Evolutionary conservation across 2,113 vertebrate species (phyloP), one percentile per base, ranked within the genome.

Genomic region (Actenoides lindsayi): DNA sequence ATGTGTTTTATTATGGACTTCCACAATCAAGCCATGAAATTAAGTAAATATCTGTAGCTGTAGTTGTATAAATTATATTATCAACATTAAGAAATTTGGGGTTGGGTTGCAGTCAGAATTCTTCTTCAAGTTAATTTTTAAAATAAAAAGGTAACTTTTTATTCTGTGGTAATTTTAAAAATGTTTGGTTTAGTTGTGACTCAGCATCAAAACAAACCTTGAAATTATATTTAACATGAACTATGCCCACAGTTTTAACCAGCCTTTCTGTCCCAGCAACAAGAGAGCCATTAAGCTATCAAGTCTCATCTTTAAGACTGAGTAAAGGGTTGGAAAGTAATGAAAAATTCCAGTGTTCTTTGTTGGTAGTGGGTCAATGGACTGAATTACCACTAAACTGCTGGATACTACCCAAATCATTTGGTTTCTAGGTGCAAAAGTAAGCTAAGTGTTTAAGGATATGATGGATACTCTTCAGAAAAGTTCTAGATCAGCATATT

Each of bases 1-100:
- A 80, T 76, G 54, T 90, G n/a, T 65, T 87, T 90, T 87, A 84
- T 90, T 87, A 95, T 54, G 87, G 74, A 74, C 82, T 96, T 95
- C 89, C 81, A 91, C 75, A 69, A 39, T 31, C 9, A 27, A 81
- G 33, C 24, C 81, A 39, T 75, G 77, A 89, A 87, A 94, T 68
- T 73, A 82, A 71, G 37, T 74, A 79, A 78, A 33, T 87, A 93
- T 31, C 48, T 79, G 20, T 78, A 71, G 79, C 39, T 79, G n/a
- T 20, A 83, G 73, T 12, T 80, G 28, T 18, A 76, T 50, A n/a
- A 50, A 56, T 30, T 4, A 37, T 59, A 42, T 39, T 60, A 23
- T 4, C 46, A 81, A 74, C 25, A 83, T 51, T 51, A 12, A 74
- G n/a, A 88, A 69, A 77, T 83, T 87, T 46, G 33, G 33, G 5